These are phyloP conservation scores for Amniataba percoides DNA, from an alignment of 2,797 vertebrate genomes.

Conservation along the genomic window DNA sequence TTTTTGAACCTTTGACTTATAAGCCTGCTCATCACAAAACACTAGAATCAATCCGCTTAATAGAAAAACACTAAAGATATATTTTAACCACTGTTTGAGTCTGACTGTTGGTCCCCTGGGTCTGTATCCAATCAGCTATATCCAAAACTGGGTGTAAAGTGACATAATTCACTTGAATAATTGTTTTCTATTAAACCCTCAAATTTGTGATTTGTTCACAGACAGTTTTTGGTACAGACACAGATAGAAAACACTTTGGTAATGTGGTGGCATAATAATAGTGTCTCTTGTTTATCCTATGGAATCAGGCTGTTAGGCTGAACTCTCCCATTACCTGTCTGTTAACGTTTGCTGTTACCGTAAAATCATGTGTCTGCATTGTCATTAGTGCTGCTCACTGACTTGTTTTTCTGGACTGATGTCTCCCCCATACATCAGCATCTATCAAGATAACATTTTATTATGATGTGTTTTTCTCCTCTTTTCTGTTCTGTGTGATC, in stretches of 20 bases:
- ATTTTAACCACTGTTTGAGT: not conserved
- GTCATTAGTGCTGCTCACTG: not conserved
- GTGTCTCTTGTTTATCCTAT: not conserved
- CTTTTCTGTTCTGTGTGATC: not conserved
- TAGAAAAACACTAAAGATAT: not conserved
- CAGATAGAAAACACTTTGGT: not conserved
- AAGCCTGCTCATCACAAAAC: not conserved
- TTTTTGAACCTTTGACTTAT: not conserved
- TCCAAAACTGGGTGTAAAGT: not conserved
- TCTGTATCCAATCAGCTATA: not conserved
- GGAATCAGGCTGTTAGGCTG: not conserved
- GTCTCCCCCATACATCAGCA: not conserved
- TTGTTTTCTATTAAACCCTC: not conserved
- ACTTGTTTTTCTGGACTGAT: not conserved
- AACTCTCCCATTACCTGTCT: not conserved
- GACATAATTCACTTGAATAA: not conserved
- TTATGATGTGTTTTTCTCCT: not conserved
- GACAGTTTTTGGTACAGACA: not conserved
- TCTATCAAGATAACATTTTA: not conserved
- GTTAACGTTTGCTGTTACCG: not conserved
- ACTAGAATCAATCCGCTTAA: not conserved
- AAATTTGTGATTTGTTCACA: not conserved
- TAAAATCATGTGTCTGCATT: not conserved
- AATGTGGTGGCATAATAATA: conserved; percentile 2
- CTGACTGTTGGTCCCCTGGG: not conserved